Evolutionary conservation across 2,888 invertebrate species (phyloP).

Genomic region (Hofmannophila pseudospretella): DNA sequence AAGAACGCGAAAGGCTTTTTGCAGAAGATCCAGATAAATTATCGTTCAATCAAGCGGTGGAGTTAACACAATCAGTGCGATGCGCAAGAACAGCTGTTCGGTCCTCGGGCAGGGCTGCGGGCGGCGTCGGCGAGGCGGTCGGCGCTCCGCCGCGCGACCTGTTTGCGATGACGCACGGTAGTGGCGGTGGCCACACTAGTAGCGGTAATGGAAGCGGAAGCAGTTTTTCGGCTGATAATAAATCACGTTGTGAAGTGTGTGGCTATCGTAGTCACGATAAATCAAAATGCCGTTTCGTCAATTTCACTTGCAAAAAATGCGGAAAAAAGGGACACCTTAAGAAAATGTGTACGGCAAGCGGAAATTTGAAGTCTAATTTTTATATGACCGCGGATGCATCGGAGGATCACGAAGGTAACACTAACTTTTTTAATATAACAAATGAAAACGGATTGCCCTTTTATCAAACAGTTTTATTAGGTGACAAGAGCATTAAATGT

Average conservation of each 20-base stretch:
- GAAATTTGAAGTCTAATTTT: too few relatives aligned
- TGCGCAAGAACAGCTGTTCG: slow-evolving; percentile 10
- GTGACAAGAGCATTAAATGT: slow-evolving; percentile 5
- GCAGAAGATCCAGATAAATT: slow-evolving; percentile 9
- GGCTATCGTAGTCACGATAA: slow-evolving; percentile 8
- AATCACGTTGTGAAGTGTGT: slow-evolving; percentile 8
- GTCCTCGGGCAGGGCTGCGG: not conserved
- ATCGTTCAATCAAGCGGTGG: slow-evolving; percentile 14
- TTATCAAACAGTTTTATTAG: slow-evolving; percentile 8
- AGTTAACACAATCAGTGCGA: slow-evolving; percentile 14
- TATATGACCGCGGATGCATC: not conserved
- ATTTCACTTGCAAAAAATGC: slow-evolving; percentile 6
- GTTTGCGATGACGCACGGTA: not conserved
- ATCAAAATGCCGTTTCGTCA: slow-evolving; percentile 8
- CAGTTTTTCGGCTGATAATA: too few relatives aligned
- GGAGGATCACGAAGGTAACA: slow-evolving; percentile 7
- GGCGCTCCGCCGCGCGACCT: not conserved
- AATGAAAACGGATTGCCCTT: slow-evolving; percentile 9
- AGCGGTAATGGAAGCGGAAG: not conserved
- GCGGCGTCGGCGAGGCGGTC: not conserved
- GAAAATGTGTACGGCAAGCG: slow-evolving; percentile 6
- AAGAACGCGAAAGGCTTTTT: slow-evolving; percentile 17
- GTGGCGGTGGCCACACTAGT: not conserved
- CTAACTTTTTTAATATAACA: slow-evolving; percentile 9
- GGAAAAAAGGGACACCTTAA: slow-evolving; percentile 6